Percentiles rank a stretch among this genome's conserved stretches.
Evolutionary conservation across 2,113 vertebrate genomes (phyloP).

Genomic region (Alexandromys fortis): DNA sequence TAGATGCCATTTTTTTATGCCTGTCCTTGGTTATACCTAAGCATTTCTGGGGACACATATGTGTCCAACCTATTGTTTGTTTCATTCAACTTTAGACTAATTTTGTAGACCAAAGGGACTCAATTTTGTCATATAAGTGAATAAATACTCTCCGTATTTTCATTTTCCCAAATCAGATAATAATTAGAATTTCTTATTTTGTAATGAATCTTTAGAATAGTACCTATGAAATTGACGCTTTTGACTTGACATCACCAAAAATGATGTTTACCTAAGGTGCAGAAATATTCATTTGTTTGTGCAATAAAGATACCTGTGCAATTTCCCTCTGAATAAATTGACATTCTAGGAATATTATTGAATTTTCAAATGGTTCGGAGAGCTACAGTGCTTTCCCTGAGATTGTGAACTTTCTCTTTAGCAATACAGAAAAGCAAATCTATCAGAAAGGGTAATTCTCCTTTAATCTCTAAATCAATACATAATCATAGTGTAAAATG

Average conservation of each 20-base stretch:
- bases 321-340: background rate
- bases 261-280: background rate
- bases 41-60: background rate
- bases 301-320: background rate
- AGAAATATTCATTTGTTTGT: background rate
- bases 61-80: background rate
- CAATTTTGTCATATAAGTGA: background rate
- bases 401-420: background rate
- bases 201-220: background rate
- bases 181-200: conserved; percentile 24
- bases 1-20: background rate
- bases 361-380: conserved; percentile 3
- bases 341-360: conserved; percentile 35
- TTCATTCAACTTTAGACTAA: background rate
- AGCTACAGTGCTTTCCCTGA: background rate
- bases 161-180: background rate
- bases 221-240: background rate
- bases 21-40: background rate
- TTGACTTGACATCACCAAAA: conserved; percentile 12
- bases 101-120: background rate
- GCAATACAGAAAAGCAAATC: background rate
- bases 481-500: conserved; percentile 14
- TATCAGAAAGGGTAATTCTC: conserved; percentile 26
- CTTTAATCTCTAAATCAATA: conserved; percentile 56
- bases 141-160: background rate